Evolutionary conservation across 2,888 invertebrate species (phyloP).

Genomic region (Chrysolina haemoptera): DNA sequence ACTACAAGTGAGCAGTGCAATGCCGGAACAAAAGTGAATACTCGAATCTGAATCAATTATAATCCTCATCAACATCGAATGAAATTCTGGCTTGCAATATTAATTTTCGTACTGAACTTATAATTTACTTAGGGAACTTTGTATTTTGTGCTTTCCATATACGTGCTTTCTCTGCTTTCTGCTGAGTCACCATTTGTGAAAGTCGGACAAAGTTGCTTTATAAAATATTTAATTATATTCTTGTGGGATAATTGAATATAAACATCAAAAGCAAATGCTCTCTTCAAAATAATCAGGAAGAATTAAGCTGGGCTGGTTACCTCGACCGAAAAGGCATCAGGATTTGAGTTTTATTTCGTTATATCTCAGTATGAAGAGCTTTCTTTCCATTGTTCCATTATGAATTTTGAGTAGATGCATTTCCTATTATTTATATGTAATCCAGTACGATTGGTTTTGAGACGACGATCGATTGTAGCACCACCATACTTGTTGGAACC

Average conservation of each 20-base stretch:
- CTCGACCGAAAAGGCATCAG: slow-evolving; percentile 9
- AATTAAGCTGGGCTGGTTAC: slow-evolving; percentile 46
- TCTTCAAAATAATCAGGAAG: slow-evolving; percentile 47
- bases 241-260: slow-evolving; percentile 50
- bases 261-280: slow-evolving; percentile 48
- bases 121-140: slow-evolving; percentile 55
- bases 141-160: slow-evolving; percentile 30
- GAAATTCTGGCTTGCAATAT: slow-evolving; percentile 50
- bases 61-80: slow-evolving; percentile 45
- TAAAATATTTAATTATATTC: slow-evolving; percentile 52
- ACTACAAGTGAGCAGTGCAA: not conserved
- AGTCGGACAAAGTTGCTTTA: slow-evolving; percentile 50
- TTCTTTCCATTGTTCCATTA: too few relatives aligned
- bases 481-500: too few relatives aligned
- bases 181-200: slow-evolving; percentile 48
- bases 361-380: too few relatives aligned
- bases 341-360: slow-evolving; percentile 12
- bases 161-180: slow-evolving; percentile 36
- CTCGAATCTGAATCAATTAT: slow-evolving; percentile 43
- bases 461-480: too few relatives aligned
- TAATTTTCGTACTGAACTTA: slow-evolving; percentile 52
- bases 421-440: too few relatives aligned
- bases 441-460: too few relatives aligned
- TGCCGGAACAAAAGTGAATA: not conserved
- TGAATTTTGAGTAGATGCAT: too few relatives aligned